These are phyloP conservation scores for Oostethus manadensis DNA, from an alignment of 2,113 vertebrate species.

Conservation along the genomic window DNA sequence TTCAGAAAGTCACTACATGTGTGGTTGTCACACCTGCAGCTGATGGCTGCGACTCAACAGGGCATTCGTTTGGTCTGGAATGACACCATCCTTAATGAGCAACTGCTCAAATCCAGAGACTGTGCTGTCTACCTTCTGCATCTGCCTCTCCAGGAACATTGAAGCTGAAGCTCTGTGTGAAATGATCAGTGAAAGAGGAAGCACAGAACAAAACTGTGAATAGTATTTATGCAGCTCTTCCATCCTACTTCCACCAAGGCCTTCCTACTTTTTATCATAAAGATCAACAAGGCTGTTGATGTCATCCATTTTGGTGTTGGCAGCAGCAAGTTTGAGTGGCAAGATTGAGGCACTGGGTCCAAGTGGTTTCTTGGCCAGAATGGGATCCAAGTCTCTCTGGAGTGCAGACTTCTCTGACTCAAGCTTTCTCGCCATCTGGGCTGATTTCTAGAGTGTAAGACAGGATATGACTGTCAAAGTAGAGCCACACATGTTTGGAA, in stretches of 20 bases:
- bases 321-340: constrained; percentile 69
- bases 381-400: constrained; percentile 78
- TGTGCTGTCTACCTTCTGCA: constrained; percentile 70
- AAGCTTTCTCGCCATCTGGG: constrained; percentile 69
- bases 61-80: constrained; percentile 69
- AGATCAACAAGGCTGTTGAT: constrained; percentile 75
- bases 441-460: constrained; percentile 65
- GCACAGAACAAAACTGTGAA: neutral
- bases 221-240: neutral
- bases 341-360: constrained; percentile 72
- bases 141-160: constrained; percentile 82
- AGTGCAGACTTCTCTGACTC: constrained; percentile 75
- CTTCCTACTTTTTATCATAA: constrained; percentile 84
- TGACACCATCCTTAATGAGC: constrained; percentile 71
- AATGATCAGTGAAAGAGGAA: neutral
- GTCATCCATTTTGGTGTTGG: constrained; percentile 79
- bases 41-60: constrained; percentile 71
- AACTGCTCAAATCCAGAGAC: constrained; percentile 77
- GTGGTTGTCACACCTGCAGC: constrained; percentile 75
- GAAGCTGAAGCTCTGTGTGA: constrained; percentile 76
- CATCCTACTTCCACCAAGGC: neutral
- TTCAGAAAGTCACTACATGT: neutral
- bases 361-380: constrained; percentile 73
- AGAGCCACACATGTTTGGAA: too few relatives aligned
- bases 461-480: too few relatives aligned